phyloP scores from a whole-genome alignment of 2,888 invertebrate genomes.

The Exephanes ischioxanthus region DNA sequence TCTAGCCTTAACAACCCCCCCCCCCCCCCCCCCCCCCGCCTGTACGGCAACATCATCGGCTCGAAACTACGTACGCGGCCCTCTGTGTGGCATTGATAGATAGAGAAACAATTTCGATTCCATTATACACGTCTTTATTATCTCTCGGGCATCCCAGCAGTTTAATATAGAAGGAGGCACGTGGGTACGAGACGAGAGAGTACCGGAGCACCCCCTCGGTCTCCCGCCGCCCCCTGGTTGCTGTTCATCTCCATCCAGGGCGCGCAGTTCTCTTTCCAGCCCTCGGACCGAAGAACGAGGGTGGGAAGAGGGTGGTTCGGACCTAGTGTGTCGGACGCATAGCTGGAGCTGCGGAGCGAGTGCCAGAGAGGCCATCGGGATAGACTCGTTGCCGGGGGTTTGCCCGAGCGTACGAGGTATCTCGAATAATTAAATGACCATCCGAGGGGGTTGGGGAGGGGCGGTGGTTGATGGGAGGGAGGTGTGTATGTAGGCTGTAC shows the following conservation, averaged over 20 bases:
- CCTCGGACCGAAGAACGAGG: slow-evolving; percentile 33
- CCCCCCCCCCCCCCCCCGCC: neutral
- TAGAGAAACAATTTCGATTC: slow-evolving; percentile 85
- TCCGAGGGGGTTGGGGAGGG: slow-evolving; percentile 76
- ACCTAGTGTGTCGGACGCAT: slow-evolving; percentile 26
- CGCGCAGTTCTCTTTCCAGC: slow-evolving; percentile 67
- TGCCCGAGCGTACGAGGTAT: slow-evolving; percentile 80
- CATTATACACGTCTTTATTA: slow-evolving; percentile 84
- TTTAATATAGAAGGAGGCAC: slow-evolving; percentile 81
- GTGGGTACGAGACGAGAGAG: slow-evolving; percentile 73
- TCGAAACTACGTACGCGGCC: slow-evolving; percentile 63
- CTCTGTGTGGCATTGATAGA: slow-evolving; percentile 82
- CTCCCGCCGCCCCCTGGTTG: neutral
- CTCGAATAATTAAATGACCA: slow-evolving; percentile 85
- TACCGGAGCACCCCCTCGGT: slow-evolving; percentile 13
- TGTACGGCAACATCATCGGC: neutral
- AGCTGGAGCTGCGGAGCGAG: slow-evolving; percentile 18
- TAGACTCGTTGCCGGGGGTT: slow-evolving; percentile 71
- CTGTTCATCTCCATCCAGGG: slow-evolving; percentile 12
- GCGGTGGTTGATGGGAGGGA: neutral
- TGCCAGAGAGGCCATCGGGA: slow-evolving; percentile 52
- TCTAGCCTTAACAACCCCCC: slow-evolving; percentile 31
- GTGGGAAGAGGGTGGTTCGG: slow-evolving; percentile 48
- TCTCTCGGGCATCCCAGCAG: slow-evolving; percentile 80
- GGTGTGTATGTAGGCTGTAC: slow-evolving; percentile 55